Conservation (phyloP, 2,888 invertebrate genomes). For the Folsomia candida region DNA sequence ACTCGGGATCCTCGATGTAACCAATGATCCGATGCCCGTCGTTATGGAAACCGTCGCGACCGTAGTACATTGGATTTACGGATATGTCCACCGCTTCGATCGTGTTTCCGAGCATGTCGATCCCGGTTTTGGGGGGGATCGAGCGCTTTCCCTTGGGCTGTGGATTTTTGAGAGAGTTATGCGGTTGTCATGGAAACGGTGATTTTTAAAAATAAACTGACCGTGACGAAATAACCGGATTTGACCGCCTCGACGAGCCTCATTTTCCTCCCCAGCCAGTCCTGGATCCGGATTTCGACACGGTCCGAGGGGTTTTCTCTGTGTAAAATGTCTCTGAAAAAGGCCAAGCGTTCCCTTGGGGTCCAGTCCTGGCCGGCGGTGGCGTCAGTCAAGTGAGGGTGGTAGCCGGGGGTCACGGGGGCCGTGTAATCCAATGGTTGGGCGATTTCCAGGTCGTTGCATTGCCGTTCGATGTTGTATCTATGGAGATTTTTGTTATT, state of each 20-base stretch:
- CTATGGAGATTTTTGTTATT: too few species aligned
- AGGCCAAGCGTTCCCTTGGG: background rate
- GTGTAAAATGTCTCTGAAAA: slow-evolving; percentile 19
- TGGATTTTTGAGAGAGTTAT: background rate
- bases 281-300: slow-evolving; percentile 6
- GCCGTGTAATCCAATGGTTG: background rate
- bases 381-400: background rate
- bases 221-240: slow-evolving; percentile 24
- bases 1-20: slow-evolving; percentile 23
- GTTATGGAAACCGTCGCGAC: slow-evolving; percentile 29
- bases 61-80: slow-evolving; percentile 62
- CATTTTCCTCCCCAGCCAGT: slow-evolving; percentile 16
- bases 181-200: background rate
- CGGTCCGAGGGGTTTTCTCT: slow-evolving; percentile 20
- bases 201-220: background rate
- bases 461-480: background rate
- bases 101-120: slow-evolving; percentile 75
- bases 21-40: slow-evolving; percentile 31
- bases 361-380: background rate
- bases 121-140: slow-evolving; percentile 65
- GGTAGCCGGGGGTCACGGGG: background rate
- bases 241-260: slow-evolving; percentile 16
- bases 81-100: slow-evolving; percentile 65
- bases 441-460: background rate
- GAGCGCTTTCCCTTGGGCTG: background rate